A percentile compares a stretch with the other conserved stretches of the same genome.
phyloP scores from a whole-genome alignment of 2,888 invertebrate genomes.

The Brenthis daphne region DNA sequence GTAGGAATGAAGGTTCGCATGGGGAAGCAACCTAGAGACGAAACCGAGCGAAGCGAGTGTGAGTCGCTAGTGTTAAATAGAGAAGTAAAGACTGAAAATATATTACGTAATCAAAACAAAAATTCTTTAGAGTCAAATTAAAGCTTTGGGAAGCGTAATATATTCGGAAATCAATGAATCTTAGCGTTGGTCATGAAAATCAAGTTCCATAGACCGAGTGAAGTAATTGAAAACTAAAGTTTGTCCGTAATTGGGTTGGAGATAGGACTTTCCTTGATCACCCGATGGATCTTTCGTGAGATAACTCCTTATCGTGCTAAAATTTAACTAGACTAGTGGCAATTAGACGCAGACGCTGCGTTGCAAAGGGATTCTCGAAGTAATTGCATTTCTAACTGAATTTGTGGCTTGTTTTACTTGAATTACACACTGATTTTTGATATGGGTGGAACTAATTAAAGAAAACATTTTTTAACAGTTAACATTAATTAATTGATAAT shows the following conservation, averaged over 20 bases:
- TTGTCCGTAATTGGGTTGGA: slow-evolving; percentile 45
- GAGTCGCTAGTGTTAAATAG: no score
- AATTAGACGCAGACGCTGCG: slow-evolving; percentile 43
- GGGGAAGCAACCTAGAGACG: no score
- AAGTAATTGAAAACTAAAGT: slow-evolving; percentile 47
- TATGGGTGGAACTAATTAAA: background rate
- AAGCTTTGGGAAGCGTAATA: background rate
- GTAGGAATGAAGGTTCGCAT: no score
- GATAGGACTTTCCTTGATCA: slow-evolving; percentile 47
- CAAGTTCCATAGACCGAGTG: slow-evolving; percentile 42
- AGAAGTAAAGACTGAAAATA: background rate
- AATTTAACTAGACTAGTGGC: slow-evolving; percentile 43
- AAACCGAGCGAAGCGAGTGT: no score
- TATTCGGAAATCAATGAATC: slow-evolving; percentile 4
- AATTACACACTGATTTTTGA: slow-evolving; percentile 7
- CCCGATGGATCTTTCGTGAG: slow-evolving; percentile 46
- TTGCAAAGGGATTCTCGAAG: slow-evolving; percentile 37
- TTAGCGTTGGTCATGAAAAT: slow-evolving; percentile 33
- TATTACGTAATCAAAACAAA: background rate
- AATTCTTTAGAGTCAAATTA: background rate
- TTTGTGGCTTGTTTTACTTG: slow-evolving; percentile 20
- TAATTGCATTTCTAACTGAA: slow-evolving; percentile 36
- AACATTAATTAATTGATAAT: background rate
- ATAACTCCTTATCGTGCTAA: slow-evolving; percentile 45
- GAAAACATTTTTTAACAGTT: background rate